Evolutionary conservation across 2,888 invertebrate species (phyloP), one percentile per base, ranked within the genome.

Genomic region (Petrolisthes manimaculis): DNA sequence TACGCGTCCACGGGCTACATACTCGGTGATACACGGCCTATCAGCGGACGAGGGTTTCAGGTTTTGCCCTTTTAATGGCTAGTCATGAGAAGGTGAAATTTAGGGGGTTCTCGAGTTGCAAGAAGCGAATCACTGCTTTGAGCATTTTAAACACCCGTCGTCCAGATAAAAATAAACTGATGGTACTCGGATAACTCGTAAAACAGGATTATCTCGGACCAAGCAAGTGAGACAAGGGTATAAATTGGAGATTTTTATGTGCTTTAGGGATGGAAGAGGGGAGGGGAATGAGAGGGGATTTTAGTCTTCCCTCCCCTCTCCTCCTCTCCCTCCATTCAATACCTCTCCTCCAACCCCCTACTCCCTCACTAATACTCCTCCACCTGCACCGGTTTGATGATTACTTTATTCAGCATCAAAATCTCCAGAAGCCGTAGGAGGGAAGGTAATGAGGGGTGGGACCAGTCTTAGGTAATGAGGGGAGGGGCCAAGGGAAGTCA

Each of bases 1-100:
- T 88, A 88, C 24, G 88, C 88, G 88, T 84, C 74, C 88, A 71
- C 84, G n/a, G 88, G 84, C 81, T 88, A 81, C 88, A 84, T 75
- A 75, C 84, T 74, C 84, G 84, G 56, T 84, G 88, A 88, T 88
- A 80, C 88, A 88, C 81, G 84, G 84, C 84, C 84, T 88, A 88
- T 88, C 88, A 88, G 84, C 88, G 87, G 51, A 71, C 18, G 24
- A 56, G 79, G 67, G 84, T 80, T 84, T 88, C 88, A 88, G 88
- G 88, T 84, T 88, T 77, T 84, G 80, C 75, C 71, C 75, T 74
- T 84, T 81, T 80, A 84, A 84, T 74, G 82, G 88, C 75, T 74
- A 77, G 84, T 75, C 84, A 81, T 88, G 88, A 84, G 83, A 75
- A 87, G 55, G 67, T 61, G 84, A 78, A 79, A 79, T 79, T 56